A percentile compares a stretch with the other conserved stretches of the same genome.
These are phyloP conservation scores for Nysson spinosus DNA, from an alignment of 2,888 invertebrate species.

Conservation along the genomic window DNA sequence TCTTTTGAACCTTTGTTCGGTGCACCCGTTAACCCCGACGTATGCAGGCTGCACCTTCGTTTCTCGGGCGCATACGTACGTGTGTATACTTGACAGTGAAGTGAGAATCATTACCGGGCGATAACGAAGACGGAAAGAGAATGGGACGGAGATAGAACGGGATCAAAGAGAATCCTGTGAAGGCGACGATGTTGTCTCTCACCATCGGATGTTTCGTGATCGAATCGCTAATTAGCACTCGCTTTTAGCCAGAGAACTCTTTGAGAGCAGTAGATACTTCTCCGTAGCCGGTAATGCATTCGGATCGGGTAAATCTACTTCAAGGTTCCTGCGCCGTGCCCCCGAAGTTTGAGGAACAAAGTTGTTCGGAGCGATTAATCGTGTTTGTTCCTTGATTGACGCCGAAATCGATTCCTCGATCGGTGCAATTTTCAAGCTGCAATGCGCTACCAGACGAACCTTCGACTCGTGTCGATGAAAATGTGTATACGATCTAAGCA, in stretches of 20 bases:
- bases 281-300: slow-evolving; percentile 54
- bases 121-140: slow-evolving; percentile 41
- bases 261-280: slow-evolving; percentile 51
- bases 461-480: no score
- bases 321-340: slow-evolving; percentile 39
- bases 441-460: no score
- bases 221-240: slow-evolving; percentile 61
- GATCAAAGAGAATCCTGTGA: slow-evolving; percentile 56
- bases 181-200: slow-evolving; percentile 54
- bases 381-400: slow-evolving; percentile 49
- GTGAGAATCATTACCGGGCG: slow-evolving; percentile 24
- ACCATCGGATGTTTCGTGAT: slow-evolving; percentile 55
- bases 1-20: slow-evolving; percentile 41
- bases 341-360: slow-evolving; percentile 32
- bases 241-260: slow-evolving; percentile 51
- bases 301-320: slow-evolving; percentile 60
- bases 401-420: slow-evolving; percentile 35
- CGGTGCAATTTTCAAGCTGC: slow-evolving; percentile 14
- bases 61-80: background rate
- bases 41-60: slow-evolving; percentile 25
- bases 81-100: slow-evolving; percentile 9
- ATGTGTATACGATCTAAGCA: no score
- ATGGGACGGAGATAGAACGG: slow-evolving; percentile 51
- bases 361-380: slow-evolving; percentile 54
- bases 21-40: slow-evolving; percentile 7